Percentiles rank a stretch among this genome's conserved stretches.
These are phyloP conservation scores for Meiosimyza decipiens DNA, from an alignment of 2,888 invertebrate genomes.

Conservation along the genomic window DNA sequence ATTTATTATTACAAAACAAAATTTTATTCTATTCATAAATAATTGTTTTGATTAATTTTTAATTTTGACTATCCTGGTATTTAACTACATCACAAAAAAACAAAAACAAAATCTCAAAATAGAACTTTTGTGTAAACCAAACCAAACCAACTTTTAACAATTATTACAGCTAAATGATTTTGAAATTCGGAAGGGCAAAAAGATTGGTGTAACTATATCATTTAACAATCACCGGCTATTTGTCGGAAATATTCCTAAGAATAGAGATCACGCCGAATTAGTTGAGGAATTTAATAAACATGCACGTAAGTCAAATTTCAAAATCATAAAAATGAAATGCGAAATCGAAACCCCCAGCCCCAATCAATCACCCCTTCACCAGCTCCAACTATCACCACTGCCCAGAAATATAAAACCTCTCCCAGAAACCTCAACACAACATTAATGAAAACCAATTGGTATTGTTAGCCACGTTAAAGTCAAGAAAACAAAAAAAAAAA, in stretches of 20 bases:
- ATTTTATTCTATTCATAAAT: conserved; percentile 27
- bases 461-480: conserved; percentile 42
- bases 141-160: conserved; percentile 69
- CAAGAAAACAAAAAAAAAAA: conserved; percentile 3
- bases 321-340: conserved; percentile 49
- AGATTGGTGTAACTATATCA: conserved; percentile 99
- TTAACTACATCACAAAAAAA: conserved; percentile 8
- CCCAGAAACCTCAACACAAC: conserved; percentile 10
- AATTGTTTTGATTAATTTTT: conserved; percentile 1
- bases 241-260: conserved; percentile 99
- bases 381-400: neutral
- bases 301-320: conserved; percentile 88
- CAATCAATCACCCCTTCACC: neutral
- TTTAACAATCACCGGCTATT: conserved; percentile 99
- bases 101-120: conserved; percentile 39
- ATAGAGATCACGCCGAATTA: conserved; percentile 99
- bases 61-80: neutral
- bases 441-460: conserved; percentile 25
- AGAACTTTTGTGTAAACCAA: conserved; percentile 18
- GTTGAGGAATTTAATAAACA: conserved; percentile 99
- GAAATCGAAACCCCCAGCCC: conserved; percentile 22
- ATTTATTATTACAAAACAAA: conserved; percentile 33
- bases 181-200: conserved; percentile 99
- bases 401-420: conserved; percentile 16
- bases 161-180: conserved; percentile 97